These are phyloP conservation scores for Caloenas nicobarica DNA, from an alignment of 2,113 vertebrate species.

Conservation along the genomic window DNA sequence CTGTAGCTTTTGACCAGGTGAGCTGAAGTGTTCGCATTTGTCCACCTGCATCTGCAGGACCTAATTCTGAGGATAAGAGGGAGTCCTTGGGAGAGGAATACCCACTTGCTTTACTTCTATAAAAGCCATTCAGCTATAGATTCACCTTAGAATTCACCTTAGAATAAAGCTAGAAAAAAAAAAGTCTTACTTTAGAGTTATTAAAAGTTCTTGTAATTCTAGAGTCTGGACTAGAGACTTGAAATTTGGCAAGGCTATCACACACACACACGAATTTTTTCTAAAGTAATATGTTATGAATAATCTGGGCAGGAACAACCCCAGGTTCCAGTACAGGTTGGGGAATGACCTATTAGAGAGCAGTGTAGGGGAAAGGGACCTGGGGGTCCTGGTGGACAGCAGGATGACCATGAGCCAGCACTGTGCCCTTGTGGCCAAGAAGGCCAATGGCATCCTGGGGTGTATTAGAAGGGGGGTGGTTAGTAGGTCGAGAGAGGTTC, in stretches of 20 bases:
- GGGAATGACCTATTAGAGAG: too few relatives aligned
- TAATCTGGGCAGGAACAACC: too few relatives aligned
- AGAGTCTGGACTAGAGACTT: neutral
- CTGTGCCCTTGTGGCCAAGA: too few relatives aligned
- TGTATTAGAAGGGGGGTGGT: too few relatives aligned
- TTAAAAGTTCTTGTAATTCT: neutral
- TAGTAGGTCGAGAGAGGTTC: too few relatives aligned
- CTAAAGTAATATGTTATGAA: neutral
- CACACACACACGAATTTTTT: neutral
- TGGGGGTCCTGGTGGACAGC: too few relatives aligned
- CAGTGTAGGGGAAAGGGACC: too few relatives aligned
- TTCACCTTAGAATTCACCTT: too few relatives aligned
- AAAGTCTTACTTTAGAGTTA: neutral
- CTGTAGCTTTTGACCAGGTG: neutral
- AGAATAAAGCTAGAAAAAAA: neutral
- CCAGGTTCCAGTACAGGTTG: too few relatives aligned
- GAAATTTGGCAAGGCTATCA: neutral
- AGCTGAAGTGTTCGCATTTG: neutral
- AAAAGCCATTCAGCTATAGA: neutral
- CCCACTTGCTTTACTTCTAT: neutral
- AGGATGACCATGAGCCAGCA: too few relatives aligned
- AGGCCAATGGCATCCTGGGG: too few relatives aligned
- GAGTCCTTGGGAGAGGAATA: neutral
- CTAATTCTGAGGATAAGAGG: neutral
- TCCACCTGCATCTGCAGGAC: neutral